Conservation (phyloP, 2,888 invertebrate genomes). For the Pardosa pseudoannulata region DNA sequence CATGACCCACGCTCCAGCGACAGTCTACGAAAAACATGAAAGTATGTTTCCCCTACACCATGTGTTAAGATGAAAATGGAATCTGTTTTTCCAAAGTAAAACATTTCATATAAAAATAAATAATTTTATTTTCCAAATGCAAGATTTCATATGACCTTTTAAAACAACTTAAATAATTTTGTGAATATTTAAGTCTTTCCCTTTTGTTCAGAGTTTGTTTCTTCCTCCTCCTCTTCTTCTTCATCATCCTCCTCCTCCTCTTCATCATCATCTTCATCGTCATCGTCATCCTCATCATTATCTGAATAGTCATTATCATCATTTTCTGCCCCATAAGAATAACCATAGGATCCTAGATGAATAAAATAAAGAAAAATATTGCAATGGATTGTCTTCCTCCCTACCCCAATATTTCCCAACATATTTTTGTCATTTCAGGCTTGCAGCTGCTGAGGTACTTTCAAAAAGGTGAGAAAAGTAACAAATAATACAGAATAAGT, state of each 20-base stretch:
- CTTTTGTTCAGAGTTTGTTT: conserved; percentile 74
- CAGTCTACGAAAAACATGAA: too few species aligned
- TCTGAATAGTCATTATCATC: not conserved
- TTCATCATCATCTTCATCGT: conserved; percentile 33
- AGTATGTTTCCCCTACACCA: too few species aligned
- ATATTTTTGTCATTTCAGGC: too few species aligned
- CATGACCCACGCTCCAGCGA: too few species aligned
- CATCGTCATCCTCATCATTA: conserved; percentile 45
- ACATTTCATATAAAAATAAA: conserved; percentile 9
- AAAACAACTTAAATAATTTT: not conserved
- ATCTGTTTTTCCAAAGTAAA: too few species aligned
- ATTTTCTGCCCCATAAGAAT: conserved; percentile 9
- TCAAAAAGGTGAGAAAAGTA: too few species aligned
- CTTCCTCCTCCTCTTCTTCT: conserved; percentile 47
- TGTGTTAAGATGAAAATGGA: too few species aligned
- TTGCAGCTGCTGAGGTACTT: too few species aligned
- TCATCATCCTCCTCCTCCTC: conserved; percentile 63
- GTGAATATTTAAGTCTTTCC: conserved; percentile 76
- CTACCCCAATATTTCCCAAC: too few species aligned
- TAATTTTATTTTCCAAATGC: not conserved
- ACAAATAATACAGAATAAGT: too few species aligned
- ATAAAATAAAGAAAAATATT: too few species aligned
- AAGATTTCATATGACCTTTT: not conserved
- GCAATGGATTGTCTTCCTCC: too few species aligned
- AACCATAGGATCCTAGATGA: not conserved